phyloP scores from a whole-genome alignment of 64 coral and sea anemone genomes.

The Porites lutea region DNA sequence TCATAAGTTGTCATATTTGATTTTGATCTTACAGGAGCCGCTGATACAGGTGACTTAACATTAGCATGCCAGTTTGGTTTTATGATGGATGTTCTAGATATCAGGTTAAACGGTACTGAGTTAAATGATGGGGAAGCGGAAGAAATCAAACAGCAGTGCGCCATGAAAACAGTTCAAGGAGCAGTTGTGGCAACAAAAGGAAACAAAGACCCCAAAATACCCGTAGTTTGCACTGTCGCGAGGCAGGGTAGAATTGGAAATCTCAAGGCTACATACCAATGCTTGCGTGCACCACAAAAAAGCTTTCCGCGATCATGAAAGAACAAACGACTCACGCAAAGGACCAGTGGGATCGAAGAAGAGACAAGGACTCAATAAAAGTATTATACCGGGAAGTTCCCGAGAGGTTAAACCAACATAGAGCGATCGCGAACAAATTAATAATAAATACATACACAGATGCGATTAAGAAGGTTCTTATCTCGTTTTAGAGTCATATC shows the following conservation, averaged over 20 bases:
- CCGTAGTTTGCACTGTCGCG: conserved; percentile 1
- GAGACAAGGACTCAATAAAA: background rate
- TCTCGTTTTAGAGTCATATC: no score
- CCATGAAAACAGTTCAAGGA: background rate
- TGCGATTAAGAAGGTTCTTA: no score
- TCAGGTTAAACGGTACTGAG: conserved; percentile 16
- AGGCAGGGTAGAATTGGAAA: conserved; percentile 39
- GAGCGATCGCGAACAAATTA: no score
- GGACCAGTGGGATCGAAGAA: background rate
- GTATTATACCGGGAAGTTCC: background rate
- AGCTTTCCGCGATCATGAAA: background rate
- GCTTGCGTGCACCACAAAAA: background rate
- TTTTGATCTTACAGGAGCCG: background rate
- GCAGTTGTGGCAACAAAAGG: background rate
- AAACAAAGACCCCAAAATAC: background rate
- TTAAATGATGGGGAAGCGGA: background rate
- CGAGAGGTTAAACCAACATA: background rate
- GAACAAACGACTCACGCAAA: background rate
- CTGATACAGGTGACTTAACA: conserved; percentile 17
- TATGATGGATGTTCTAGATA: conserved; percentile 23
- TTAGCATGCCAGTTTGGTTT: background rate
- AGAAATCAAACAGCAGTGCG: background rate
- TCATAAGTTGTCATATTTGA: background rate
- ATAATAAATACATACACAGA: no score
- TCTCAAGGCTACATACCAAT: conserved; percentile 32